Evolutionary conservation across 37 sponge, comb jelly and placozoan species (phyloP), one percentile per base, ranked within the genome.

Genomic region (Hexactinellida sp.): DNA sequence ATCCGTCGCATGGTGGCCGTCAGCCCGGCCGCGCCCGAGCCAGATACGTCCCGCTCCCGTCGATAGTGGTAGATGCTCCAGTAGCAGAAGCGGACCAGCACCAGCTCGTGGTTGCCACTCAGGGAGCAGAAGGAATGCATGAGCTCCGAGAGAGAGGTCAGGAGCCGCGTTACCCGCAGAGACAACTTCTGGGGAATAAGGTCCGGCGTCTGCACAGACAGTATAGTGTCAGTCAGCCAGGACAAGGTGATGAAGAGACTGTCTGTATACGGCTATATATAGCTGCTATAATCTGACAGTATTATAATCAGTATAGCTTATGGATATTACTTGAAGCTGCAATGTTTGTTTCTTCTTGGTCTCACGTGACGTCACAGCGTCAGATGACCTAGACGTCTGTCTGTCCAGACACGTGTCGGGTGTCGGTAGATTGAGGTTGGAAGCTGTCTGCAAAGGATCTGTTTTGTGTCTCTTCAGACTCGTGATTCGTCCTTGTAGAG

Each of bases 141-240:
- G 3, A 63, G 28, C 13, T 63, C 76, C 5, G 76, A 63, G 76
- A 63, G 76, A n/a, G 76, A 63, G 34, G 76, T 25, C 28, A 63
- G 76, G 25, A 63, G 76, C 3, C 76, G 25, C 34, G 76, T 63
- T n/a, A 63, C 76, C 34, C 76, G 3, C 28, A 63, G 76, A 63
- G 76, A 63, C 5, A 63, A n/a, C 34, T 63, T 63, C 5, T 3
- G 5, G 34, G 21, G 21, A n/a, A 1, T 63, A 63, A n/a, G 30
- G 3, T 63, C 76, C 3, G 76, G 25, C 5, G 30, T 10, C 3
- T 63, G 76, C 3, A 23, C 21, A n/a, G 76, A 23, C 34, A 63
- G 76, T 10, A 28, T 63, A 63, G 76, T 21, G 76, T 63, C 76
- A n/a, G 76, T 63, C 13, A 63, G 76, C 76, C 76, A 63, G 76